Percentiles rank a stretch among this genome's conserved stretches.
Evolutionary conservation across 2,797 vertebrate genomes (phyloP).

Genomic region (Galago senegalensis): DNA sequence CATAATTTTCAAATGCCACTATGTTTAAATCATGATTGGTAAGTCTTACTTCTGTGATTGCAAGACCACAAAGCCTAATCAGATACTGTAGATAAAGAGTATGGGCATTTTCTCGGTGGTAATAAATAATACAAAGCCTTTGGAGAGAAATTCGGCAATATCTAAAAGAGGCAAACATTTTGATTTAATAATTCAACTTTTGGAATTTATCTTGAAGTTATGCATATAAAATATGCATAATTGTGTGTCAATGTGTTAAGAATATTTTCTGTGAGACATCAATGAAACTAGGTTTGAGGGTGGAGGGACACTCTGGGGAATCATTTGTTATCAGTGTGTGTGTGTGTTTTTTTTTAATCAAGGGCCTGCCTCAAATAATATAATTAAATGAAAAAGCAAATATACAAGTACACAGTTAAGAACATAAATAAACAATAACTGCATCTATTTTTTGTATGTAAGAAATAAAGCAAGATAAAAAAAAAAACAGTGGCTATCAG

Average conservation of each 20-base stretch:
- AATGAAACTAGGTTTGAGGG: neutral
- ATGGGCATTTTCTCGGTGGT: neutral
- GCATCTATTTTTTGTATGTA: neutral
- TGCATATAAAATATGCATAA: neutral
- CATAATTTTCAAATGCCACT: slow-evolving; percentile 14
- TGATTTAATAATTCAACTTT: neutral
- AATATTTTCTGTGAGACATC: neutral
- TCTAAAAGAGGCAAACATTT: neutral
- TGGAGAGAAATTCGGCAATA: neutral
- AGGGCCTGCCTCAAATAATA: neutral
- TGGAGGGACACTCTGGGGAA: neutral
- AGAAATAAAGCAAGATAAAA: neutral
- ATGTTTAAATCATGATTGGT: neutral
- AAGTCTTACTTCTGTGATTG: neutral
- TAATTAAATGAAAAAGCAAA: neutral
- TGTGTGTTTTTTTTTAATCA: neutral
- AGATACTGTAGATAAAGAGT: neutral
- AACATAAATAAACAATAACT: neutral
- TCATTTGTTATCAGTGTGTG: neutral
- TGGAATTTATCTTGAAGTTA: neutral
- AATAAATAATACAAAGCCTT: neutral
- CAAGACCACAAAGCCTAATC: neutral
- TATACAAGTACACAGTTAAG: neutral
- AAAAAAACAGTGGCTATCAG: neutral
- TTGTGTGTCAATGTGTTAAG: neutral